Base-by-base conservation (phyloP, 2,113 vertebrate species). In the Pipa parva region DNA sequence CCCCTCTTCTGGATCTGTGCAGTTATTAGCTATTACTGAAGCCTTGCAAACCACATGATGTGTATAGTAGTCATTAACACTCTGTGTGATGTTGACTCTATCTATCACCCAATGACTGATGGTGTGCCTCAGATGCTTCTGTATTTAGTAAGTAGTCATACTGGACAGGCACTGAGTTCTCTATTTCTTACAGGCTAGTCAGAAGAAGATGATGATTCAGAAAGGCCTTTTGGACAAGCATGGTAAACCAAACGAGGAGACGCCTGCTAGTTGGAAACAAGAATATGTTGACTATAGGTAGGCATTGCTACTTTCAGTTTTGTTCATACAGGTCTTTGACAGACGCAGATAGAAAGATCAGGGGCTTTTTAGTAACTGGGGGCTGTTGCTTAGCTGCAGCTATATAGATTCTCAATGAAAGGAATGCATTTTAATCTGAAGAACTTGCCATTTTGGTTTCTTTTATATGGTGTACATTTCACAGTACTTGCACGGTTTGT, bases 121-220 rank as follows among this genome's bases (percentile, higher is more conserved):
- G 63, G 63, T 5, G 10, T 31, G 5, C 5, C 5, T 31, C 29
- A 10, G 50, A 22, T 24, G 39, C 5, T n/a, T 42, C 5, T 42
- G 15, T 3, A 42, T 42, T 2, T 13, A 2, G 15, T 15, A 7
- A 18, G 15, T 42, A n/a, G 13, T 2, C 13, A 42, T 1, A 42
- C 2, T n/a, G n/a, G n/a, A n/a, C 15, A 17, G 15, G 13, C 2
- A 15, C 39, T 42, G 39, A 2, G 13, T 42, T 42, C 39, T 7
- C 10, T 20, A 3, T 12, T n/a, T 3, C 9, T 36, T 3, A 59
- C 76, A 99, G 97, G 97, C 97, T 1, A 93, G 88, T 78, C 91
- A 95, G 73, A 99, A 99, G 84, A 98, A 90, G 75, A 83, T 90
- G 84, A 93, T 99, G 95, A 95, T 98, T 70, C 89, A 97, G 78